These are phyloP conservation scores for Aspiorhynchus laticeps DNA, from an alignment of 2,113 vertebrate genomes.

Conservation along the genomic window DNA sequence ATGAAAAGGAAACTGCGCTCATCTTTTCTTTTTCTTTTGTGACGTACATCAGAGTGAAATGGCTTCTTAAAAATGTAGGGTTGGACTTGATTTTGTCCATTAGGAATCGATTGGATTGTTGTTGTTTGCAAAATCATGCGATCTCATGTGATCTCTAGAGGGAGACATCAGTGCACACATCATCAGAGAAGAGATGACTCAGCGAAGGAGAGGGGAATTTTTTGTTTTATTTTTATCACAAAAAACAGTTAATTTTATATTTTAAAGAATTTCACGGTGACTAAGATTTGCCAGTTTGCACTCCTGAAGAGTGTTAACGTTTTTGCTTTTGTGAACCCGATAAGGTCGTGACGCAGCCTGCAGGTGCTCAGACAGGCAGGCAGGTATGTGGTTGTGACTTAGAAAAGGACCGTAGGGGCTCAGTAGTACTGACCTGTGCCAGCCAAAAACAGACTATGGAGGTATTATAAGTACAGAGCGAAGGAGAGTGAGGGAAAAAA, in stretches of 20 bases:
- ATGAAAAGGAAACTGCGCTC: neutral
- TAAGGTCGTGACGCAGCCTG: slow-evolving; percentile 34
- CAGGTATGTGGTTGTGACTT: slow-evolving; percentile 36
- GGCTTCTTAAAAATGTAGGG: neutral
- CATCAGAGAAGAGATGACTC: neutral
- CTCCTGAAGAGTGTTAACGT: neutral
- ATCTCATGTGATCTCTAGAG: too few relatives aligned
- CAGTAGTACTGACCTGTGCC: neutral
- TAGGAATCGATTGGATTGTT: neutral
- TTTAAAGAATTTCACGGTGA: neutral
- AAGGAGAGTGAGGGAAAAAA: neutral
- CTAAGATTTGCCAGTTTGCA: neutral
- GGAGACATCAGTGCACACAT: too few relatives aligned
- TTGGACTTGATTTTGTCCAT: neutral
- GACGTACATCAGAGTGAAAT: neutral
- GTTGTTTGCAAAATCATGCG: too few relatives aligned
- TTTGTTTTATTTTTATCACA: neutral
- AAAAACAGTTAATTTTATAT: neutral
- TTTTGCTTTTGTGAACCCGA: neutral
- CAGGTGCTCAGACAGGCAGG: slow-evolving; percentile 44
- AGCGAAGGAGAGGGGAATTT: neutral
- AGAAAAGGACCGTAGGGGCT: slow-evolving; percentile 33
- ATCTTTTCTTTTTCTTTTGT: neutral
- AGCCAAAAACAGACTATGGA: neutral
- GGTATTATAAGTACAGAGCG: neutral